Percentiles rank a stretch among this genome's conserved stretches.
Evolutionary conservation across 2,113 vertebrate genomes (phyloP).

Genomic region (Phaetusa simplex): DNA sequence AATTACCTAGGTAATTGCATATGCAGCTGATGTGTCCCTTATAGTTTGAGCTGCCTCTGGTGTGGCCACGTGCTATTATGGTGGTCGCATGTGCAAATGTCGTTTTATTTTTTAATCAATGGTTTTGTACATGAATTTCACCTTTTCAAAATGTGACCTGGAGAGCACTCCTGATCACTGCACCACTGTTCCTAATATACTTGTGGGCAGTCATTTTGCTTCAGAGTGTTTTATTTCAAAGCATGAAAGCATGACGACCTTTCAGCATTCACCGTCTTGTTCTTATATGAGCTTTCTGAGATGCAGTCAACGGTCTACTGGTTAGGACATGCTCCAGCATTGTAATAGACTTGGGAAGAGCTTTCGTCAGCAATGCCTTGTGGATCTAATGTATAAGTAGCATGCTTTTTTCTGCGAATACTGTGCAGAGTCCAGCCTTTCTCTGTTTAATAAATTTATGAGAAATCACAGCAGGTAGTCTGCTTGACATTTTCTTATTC

Average conservation of each 20-base stretch:
- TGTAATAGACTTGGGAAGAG: constrained; percentile 28
- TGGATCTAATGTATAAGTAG: background rate
- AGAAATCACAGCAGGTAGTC: background rate
- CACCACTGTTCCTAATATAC: background rate
- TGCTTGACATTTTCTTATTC: background rate
- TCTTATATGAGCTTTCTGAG: constrained; percentile 38
- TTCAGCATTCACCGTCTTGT: constrained; percentile 33
- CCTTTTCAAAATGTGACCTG: background rate
- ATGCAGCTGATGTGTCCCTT: background rate
- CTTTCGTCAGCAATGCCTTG: background rate
- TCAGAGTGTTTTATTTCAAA: constrained; percentile 52
- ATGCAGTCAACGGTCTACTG: constrained; percentile 18
- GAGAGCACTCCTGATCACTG: background rate
- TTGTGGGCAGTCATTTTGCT: constrained; percentile 17
- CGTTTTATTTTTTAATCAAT: background rate
- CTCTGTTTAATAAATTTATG: background rate
- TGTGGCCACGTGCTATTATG: background rate
- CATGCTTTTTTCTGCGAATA: background rate
- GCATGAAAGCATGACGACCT: constrained; percentile 68
- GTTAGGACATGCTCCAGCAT: constrained; percentile 60
- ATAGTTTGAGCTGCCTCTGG: background rate
- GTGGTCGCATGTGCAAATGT: background rate
- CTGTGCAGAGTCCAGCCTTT: background rate
- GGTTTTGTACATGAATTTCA: background rate
- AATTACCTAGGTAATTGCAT: background rate